phyloP scores from a whole-genome alignment of 1,140 invertebrate species.

The Dryas iulia region DNA sequence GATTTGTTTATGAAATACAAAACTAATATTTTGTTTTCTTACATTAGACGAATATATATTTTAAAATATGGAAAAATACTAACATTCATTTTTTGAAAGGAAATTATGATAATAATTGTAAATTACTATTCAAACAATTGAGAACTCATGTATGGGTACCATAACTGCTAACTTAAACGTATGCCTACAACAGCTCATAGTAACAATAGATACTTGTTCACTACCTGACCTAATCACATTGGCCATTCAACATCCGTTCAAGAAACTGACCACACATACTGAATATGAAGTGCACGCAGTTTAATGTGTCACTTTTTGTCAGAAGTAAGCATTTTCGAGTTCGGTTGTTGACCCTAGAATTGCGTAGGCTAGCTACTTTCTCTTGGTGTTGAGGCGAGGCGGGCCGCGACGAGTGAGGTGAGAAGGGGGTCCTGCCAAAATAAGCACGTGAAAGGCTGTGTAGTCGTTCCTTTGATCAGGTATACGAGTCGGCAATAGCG shows the following conservation, averaged over 20 bases:
- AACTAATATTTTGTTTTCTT: background rate
- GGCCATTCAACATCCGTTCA: constrained; percentile 63
- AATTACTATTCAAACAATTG: background rate
- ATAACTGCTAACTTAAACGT: background rate
- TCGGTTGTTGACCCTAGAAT: constrained; percentile 76
- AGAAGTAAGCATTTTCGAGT: constrained; percentile 76
- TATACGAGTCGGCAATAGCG: constrained; percentile 23
- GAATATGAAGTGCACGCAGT: constrained; percentile 74
- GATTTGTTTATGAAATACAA: background rate
- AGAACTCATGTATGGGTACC: background rate
- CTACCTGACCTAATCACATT: constrained; percentile 63
- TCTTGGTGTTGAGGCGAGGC: constrained; percentile 64
- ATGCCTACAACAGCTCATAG: constrained; percentile 14
- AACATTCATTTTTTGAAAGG: background rate
- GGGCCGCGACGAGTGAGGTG: constrained; percentile 50
- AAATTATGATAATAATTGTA: background rate
- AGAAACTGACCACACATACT: constrained; percentile 73
- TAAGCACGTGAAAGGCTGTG: constrained; percentile 76
- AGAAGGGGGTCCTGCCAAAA: constrained; percentile 76
- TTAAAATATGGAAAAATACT: background rate
- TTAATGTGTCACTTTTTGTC: constrained; percentile 78
- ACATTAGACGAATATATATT: background rate
- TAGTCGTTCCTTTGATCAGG: constrained; percentile 52
- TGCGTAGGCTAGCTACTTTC: constrained; percentile 79
- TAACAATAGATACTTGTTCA: constrained; percentile 52